A percentile compares a stretch with the other conserved stretches of the same genome.
These are phyloP conservation scores for Gryon sp. DNA, from an alignment of 1,140 invertebrate species.

Conservation along the genomic window DNA sequence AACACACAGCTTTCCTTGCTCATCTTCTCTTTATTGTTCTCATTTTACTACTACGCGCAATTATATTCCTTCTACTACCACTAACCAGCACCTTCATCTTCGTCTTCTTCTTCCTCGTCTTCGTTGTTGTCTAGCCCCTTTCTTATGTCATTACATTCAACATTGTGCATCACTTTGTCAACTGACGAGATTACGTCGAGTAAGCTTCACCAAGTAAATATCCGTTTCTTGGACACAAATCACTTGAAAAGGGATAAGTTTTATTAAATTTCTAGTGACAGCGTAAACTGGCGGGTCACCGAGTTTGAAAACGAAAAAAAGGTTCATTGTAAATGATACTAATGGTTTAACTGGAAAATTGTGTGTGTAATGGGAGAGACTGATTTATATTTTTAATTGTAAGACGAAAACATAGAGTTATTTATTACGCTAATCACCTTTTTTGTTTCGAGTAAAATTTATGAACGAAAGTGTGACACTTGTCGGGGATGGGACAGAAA, in stretches of 20 bases:
- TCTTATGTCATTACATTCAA: constrained; percentile 60
- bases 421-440: constrained; percentile 40
- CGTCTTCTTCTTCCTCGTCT: no score
- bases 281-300: constrained; percentile 16
- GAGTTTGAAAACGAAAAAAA: constrained; percentile 43
- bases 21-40: constrained; percentile 61
- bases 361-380: background rate
- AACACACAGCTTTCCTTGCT: constrained; percentile 39
- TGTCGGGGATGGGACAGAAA: background rate
- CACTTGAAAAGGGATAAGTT: constrained; percentile 57
- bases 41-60: constrained; percentile 62
- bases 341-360: constrained; percentile 24
- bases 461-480: constrained; percentile 19
- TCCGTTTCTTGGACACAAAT: constrained; percentile 60
- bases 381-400: constrained; percentile 59
- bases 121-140: no score
- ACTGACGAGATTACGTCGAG: constrained; percentile 28
- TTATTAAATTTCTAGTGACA: constrained; percentile 58
- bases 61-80: constrained; percentile 65
- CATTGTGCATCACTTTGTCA: constrained; percentile 26
- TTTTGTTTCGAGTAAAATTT: constrained; percentile 23
- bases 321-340: constrained; percentile 32
- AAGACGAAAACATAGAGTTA: constrained; percentile 32
- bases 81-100: no score
- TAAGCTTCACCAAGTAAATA: constrained; percentile 61